Evolutionary conservation across 2,797 vertebrate genomes (phyloP), one percentile per base, ranked within the genome.

Genomic region (Avahi laniger): DNA sequence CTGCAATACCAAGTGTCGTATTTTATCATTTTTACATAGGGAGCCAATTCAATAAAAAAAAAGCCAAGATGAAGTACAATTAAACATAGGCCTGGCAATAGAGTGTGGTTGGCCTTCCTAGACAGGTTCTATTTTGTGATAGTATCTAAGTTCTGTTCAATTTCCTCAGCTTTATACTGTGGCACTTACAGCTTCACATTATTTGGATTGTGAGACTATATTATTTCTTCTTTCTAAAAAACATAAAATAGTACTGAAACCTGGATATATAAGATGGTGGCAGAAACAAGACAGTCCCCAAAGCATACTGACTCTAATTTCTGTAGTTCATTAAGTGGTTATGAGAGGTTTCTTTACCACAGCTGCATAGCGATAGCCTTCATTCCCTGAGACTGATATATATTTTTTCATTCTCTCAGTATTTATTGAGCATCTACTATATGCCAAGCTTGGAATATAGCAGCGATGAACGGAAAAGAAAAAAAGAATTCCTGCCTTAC

Each of bases 111-210:
- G 1, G 2, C 59, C 50, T n/a, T 75, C 4, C 48, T 83, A 94
- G 1, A 33, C 13, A 92, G 24, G 52, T 28, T 5, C 1, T 10
- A 79, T 95, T 80, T 75, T 93, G n/a, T 61, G 75, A 96, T 91
- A 85, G 75, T 30, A 91, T 93, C 81, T 82, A 91, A 70, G 52
- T 70, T 92, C n/a, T 79, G 54, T 92, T 94, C 57, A 86, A 63
- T 96, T 96, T 95, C 35, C 48, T 93, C n/a, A 75, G 52, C 73
- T 80, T 89, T 82, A 48, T 65, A 80, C 63, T 90, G 35, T 28
- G 26, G 15, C 81, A 59, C 52, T 93, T 70, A 92, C 7, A 22
- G 18, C 59, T 90, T 84, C 67, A 65, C 24, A 30, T 48, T 86
- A 93, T 93, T 94, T 59, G 30, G 28, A 65, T 81, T 92, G 33